A percentile compares a stretch with the other conserved stretches of the same genome.
phyloP scores from a whole-genome alignment of 2,888 invertebrate species.

The Rhaphigaster nebulosa region DNA sequence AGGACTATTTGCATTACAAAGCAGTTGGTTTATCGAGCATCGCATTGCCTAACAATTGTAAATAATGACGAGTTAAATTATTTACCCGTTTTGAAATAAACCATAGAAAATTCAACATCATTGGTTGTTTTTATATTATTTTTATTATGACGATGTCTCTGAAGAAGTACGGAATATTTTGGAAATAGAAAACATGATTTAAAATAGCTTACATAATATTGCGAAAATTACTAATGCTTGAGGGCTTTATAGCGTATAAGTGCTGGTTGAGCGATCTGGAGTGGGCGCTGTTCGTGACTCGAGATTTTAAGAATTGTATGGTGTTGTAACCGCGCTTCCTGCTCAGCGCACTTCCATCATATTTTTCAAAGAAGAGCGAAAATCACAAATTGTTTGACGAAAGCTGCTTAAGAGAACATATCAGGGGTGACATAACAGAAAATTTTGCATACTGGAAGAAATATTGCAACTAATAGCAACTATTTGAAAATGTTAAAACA shows the following conservation, averaged over 20 bases:
- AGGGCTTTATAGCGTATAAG: neutral
- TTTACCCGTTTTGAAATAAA: no score
- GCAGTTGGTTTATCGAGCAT: no score
- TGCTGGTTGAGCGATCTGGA: neutral
- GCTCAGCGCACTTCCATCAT: neutral
- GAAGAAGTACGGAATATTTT: neutral
- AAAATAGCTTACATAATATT: neutral
- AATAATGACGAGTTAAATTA: no score
- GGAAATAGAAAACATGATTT: neutral
- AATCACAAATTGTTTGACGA: neutral
- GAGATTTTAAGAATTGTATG: slow-evolving; percentile 3
- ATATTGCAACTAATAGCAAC: no score
- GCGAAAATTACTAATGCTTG: neutral
- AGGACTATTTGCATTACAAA: no score
- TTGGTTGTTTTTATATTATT: no score
- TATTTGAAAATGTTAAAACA: neutral
- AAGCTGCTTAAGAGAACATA: neutral
- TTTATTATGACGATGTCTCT: neutral
- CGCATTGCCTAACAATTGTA: no score
- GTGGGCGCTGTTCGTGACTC: slow-evolving; percentile 1
- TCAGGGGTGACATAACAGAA: neutral
- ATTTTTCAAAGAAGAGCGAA: neutral
- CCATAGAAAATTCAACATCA: no score
- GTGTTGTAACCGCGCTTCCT: neutral
- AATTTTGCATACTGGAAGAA: neutral